Conservation (phyloP, 1,140 invertebrate species). For the Drosophila fuyamai region DNA sequence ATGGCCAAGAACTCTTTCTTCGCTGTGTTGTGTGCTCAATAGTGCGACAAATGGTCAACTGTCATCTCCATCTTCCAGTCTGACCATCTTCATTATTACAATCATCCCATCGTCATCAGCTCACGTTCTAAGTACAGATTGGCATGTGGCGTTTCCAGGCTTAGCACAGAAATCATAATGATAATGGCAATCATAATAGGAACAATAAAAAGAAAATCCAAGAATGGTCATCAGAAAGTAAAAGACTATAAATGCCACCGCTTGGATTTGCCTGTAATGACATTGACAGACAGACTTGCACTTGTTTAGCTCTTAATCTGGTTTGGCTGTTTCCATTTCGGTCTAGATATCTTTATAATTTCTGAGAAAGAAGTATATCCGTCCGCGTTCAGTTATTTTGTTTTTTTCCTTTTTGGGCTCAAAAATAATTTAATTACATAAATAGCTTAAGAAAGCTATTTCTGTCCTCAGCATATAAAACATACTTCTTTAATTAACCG, state of each 20-base stretch:
- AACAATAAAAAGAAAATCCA: constrained; percentile 56
- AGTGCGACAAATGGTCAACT: constrained; percentile 68
- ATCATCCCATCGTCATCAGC: constrained; percentile 35
- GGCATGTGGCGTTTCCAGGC: constrained; percentile 56
- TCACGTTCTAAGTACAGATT: constrained; percentile 76
- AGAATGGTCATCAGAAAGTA: constrained; percentile 63
- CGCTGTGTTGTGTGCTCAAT: constrained; percentile 65
- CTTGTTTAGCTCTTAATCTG: constrained; percentile 45
- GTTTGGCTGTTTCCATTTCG: constrained; percentile 33
- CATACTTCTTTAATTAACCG: not conserved
- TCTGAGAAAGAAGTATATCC: not conserved
- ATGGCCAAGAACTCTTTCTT: constrained; percentile 64
- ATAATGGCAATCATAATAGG: constrained; percentile 73
- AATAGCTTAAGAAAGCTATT: not conserved
- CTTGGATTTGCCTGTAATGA: constrained; percentile 46
- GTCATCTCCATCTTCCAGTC: constrained; percentile 24
- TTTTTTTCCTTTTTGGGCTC: not conserved
- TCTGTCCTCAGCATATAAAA: not conserved
- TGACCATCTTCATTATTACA: constrained; percentile 27
- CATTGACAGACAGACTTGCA: constrained; percentile 48
- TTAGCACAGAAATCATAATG: constrained; percentile 80
- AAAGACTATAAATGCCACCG: constrained; percentile 49
- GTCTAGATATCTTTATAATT: constrained; percentile 22
- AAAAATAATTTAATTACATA: constrained; percentile 2
- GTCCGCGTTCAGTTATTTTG: not conserved